These are phyloP conservation scores for Boloria euphrosyne DNA, from an alignment of 2,888 invertebrate species.

Conservation along the genomic window DNA sequence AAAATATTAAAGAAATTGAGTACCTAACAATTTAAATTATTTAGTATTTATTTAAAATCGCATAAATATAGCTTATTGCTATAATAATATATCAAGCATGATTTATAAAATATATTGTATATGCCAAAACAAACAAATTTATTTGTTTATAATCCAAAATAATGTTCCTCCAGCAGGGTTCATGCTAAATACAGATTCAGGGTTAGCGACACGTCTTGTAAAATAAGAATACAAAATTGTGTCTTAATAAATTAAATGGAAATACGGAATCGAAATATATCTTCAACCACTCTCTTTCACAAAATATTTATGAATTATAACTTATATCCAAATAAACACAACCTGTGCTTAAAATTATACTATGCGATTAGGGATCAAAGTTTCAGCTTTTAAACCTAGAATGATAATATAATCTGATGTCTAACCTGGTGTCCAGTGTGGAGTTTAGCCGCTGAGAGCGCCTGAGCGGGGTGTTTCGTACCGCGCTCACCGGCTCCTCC, in stretches of 20 bases:
- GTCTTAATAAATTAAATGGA: no score
- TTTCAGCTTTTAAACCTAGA: not conserved
- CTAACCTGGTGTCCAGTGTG: conserved; percentile 75
- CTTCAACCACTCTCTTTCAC: no score
- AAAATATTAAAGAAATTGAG: not conserved
- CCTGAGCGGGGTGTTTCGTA: conserved; percentile 74
- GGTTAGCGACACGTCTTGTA: conserved; percentile 8
- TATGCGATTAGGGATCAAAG: no score
- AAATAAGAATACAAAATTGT: conserved; percentile 12
- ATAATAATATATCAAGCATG: no score
- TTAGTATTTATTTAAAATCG: no score
- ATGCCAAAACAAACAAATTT: conserved; percentile 6
- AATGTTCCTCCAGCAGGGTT: conserved; percentile 19
- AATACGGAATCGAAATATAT: no score
- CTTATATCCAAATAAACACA: no score
- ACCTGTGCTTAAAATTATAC: no score
- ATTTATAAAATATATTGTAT: no score
- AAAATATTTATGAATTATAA: no score
- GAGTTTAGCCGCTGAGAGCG: conserved; percentile 79
- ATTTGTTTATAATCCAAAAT: conserved; percentile 19
- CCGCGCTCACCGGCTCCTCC: conserved; percentile 86
- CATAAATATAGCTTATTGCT: no score
- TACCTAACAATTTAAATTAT: no score
- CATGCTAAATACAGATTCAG: conserved; percentile 13
- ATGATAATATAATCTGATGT: not conserved